A percentile compares a stretch with the other conserved stretches of the same genome.
Evolutionary conservation across 2,888 invertebrate genomes (phyloP).

Genomic region (Cephus pulcher): DNA sequence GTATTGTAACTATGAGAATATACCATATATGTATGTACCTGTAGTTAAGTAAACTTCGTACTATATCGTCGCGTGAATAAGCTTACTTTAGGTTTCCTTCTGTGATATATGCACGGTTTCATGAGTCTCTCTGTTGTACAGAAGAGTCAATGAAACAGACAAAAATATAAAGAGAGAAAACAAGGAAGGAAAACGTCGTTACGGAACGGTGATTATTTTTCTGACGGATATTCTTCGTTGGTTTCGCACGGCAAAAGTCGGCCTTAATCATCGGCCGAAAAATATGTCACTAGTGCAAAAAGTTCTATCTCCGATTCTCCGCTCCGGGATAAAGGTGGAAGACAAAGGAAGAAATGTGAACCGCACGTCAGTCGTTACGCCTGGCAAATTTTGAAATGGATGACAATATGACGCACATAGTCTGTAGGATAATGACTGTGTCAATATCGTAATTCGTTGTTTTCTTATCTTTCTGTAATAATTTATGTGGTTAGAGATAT

Average conservation of each 20-base stretch:
- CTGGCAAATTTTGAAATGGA: background rate
- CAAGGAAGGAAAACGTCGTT: background rate
- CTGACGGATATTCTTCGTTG: background rate
- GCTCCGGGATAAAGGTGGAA: background rate
- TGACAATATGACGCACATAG: background rate
- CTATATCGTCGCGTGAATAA: background rate
- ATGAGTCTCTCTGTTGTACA: background rate
- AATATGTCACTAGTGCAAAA: background rate
- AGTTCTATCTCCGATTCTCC: background rate
- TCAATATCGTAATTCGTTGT: background rate
- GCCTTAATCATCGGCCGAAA: background rate
- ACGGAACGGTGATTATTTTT: slow-evolving; percentile 5
- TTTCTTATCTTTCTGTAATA: background rate
- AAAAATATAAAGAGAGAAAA: slow-evolving; percentile 6
- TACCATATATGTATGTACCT: background rate
- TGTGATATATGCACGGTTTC: background rate
- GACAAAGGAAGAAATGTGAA: background rate
- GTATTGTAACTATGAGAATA: background rate
- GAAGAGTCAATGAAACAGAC: background rate
- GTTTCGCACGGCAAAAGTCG: background rate
- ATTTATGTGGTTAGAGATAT: background rate
- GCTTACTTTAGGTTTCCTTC: background rate
- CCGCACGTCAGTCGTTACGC: background rate
- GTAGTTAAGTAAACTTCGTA: background rate
- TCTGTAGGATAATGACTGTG: background rate